Evolutionary conservation across 1,140 invertebrate genomes (phyloP), one percentile per base, ranked within the genome.

Genomic region (Daktulosphaira vitifoliae): DNA sequence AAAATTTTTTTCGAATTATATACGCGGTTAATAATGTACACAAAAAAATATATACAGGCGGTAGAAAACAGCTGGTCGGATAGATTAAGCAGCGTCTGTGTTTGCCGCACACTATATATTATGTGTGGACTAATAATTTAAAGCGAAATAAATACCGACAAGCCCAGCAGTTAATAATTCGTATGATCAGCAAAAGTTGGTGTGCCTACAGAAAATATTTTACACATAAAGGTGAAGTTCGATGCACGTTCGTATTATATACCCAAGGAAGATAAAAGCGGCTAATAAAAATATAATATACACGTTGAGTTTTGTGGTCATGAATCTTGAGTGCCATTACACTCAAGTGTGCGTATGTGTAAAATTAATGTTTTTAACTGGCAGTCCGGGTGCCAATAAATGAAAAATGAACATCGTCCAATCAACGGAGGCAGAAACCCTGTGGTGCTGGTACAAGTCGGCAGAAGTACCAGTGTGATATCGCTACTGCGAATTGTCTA

Each of bases 391-490:
- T 59, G 54, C 54, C 54, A 44, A 59, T 59, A 59, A 59, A 59
- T 59, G 54, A 59, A 59, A 59, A 59, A 59, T 44, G 54, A 44
- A 44, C 54, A 38, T 37, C 25, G 54, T n/a, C 54, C 54, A 59
- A 59, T 59, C 54, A 59, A 59, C 54, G 54, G 54, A 59, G 38
- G 54, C 54, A 44, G 54, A 59, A 59, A 59, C 54, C 54, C 54
- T 59, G 54, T 9, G 54, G 54, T 38, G 22, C 37, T 29, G 29
- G 51, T 11, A n/a, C 37, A 16, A 3, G 29, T 33, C 6, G 37
- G 37, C 33, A 29, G 52, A 54, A 38, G 38, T 26, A 37, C 29
- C 11, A 6, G 29, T 33, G 29, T 33, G 29, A 33, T 33, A 33
- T 33, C 29, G 5, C 29, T 33, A 33, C 5, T 6, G 5, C 29